A percentile compares a stretch with the other conserved stretches of the same genome.
Conservation (phyloP, 2,113 vertebrate species). For the Saccopteryx bilineata region DNA sequence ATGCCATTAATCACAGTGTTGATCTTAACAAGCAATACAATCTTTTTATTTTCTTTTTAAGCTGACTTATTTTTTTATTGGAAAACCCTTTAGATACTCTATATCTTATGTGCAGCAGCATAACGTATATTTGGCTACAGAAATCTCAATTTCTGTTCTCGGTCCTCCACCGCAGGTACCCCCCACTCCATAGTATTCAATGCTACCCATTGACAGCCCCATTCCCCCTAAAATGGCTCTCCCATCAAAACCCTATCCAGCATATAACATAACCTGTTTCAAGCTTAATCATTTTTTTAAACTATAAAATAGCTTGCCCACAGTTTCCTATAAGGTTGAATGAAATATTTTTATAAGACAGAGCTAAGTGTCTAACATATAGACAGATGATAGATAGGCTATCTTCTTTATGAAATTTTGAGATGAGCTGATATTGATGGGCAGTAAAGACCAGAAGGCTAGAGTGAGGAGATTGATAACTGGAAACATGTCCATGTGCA, state of each 20-base stretch:
- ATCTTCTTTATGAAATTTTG: neutral
- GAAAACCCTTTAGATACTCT: neutral
- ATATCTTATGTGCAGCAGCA: neutral
- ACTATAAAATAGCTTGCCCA: neutral
- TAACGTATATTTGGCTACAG: neutral
- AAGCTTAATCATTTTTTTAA: neutral
- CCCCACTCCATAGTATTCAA: rapidly evolving
- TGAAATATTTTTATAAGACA: neutral
- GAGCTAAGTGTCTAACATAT: no score
- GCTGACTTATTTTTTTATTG: neutral
- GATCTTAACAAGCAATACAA: neutral
- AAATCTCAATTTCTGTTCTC: neutral
- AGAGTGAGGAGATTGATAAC: neutral
- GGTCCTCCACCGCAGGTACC: no score
- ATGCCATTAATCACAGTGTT: neutral
- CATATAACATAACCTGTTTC: neutral
- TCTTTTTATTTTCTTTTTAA: neutral
- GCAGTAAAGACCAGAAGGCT: neutral
- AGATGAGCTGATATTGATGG: neutral
- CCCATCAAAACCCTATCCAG: neutral
- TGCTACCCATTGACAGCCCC: neutral
- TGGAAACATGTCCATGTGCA: neutral
- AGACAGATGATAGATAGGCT: neutral
- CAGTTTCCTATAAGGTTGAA: neutral
- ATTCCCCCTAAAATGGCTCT: neutral